Evolutionary conservation across 2,888 invertebrate genomes (phyloP), one percentile per base, ranked within the genome.

Genomic region (Mystacides longicornis): DNA sequence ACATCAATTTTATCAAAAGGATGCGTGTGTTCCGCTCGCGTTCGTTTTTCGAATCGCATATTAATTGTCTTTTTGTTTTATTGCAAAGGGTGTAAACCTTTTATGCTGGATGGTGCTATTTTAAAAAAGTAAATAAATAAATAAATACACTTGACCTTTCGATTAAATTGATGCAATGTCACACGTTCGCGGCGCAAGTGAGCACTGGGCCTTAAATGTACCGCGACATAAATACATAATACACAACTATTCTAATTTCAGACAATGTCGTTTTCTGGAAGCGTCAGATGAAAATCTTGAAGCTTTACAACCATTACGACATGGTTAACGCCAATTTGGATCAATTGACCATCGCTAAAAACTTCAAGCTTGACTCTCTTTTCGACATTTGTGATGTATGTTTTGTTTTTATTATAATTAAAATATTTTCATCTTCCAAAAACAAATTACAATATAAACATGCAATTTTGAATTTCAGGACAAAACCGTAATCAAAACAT

Each of bases 321-420:
- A 49, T 23, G 27, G 9, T 3, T 2, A 56, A 52, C 23, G 49
- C 45, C 22, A 22, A 49, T 20, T 23, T 22, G 4, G 56, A 56
- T 9, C 56, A 56, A 47, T 18, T n/a, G 14, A 23, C 5, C 7
- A 53, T 56, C 23, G 56, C 45, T 49, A 52, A 46, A 37, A 49
- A 49, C 14, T 56, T 27, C 23, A 33, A 22, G 3, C 27, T 56
- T 9, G 50, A 56, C 3, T 7, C 37, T 14, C 37, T 37, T 37
- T 14, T 37, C 3, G 37, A 37, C 14, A 14, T 37, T 14, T 37
- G 37, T 14, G 37, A 37, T 3, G 37, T 37, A 14, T n/a, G 37
- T 3, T n/a, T 4, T 7, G 14, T n/a, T 3, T 37, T n/a, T 37
- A n/a, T n/a, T n/a, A n/a, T 37, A 7, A 27, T 27, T 37, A 37